phyloP scores from a whole-genome alignment of 2,797 vertebrate species.

The Pyrocephalus nanus region DNA sequence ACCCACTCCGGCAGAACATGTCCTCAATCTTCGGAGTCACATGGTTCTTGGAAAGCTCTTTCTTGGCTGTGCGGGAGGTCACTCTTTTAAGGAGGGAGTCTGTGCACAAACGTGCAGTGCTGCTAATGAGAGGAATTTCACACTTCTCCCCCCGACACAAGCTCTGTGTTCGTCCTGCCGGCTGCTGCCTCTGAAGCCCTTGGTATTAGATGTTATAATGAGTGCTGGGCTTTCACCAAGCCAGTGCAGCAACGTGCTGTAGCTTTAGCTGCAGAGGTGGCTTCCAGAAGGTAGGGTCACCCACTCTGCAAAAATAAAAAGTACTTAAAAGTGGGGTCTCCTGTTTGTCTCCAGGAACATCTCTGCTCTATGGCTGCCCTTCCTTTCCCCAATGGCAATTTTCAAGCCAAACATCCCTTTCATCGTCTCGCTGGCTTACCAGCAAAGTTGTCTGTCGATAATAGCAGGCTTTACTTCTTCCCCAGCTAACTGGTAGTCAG shows the following conservation, averaged over 20 bases:
- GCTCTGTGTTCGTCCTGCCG: neutral
- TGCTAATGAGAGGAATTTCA: constrained; percentile 36
- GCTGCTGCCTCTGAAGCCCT: neutral
- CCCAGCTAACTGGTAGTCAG: constrained; percentile 44
- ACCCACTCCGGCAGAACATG: neutral
- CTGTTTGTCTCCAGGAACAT: neutral
- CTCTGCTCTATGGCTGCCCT: neutral
- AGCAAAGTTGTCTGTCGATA: neutral
- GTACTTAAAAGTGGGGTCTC: neutral
- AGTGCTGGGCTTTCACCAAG: neutral
- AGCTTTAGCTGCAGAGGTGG: neutral
- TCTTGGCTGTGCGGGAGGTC: constrained; percentile 24
- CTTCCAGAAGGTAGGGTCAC: neutral
- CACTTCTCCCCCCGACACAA: neutral
- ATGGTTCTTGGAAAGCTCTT: constrained; percentile 47
- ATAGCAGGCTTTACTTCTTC: constrained; percentile 39
- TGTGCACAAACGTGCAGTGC: neutral
- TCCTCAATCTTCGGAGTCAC: constrained; percentile 25
- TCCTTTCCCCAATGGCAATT: neutral
- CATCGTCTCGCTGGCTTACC: neutral
- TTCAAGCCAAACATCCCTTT: constrained; percentile 27
- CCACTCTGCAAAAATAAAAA: neutral
- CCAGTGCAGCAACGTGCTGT: neutral
- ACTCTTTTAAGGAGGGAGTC: neutral
- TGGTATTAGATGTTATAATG: neutral